These are phyloP conservation scores for Ornithorhynchus anatinus DNA, from an alignment of 2,113 vertebrate genomes.

Conservation along the genomic window DNA sequence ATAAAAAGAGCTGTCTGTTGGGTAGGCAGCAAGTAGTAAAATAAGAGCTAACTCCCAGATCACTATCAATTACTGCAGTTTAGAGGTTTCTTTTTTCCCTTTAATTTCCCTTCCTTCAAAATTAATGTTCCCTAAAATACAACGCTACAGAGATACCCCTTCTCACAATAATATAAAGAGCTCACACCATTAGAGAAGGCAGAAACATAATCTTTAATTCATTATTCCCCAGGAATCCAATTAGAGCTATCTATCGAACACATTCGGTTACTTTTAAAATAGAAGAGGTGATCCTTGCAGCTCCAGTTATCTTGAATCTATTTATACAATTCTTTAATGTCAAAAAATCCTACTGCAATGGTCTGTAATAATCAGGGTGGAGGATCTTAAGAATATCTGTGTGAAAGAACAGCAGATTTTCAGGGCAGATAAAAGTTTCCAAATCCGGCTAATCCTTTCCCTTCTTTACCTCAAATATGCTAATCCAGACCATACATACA, in stretches of 20 bases:
- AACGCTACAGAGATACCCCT: neutral
- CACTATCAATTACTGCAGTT: slow-evolving; percentile 43
- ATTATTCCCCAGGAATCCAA: slow-evolving; percentile 8
- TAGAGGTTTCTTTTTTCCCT: slow-evolving; percentile 41
- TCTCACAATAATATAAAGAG: slow-evolving; percentile 22
- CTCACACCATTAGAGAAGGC: slow-evolving; percentile 20
- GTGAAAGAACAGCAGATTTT: neutral
- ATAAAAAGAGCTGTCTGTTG: slow-evolving; percentile 64
- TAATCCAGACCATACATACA: neutral
- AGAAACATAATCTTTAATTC: slow-evolving; percentile 37
- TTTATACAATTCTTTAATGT: neutral
- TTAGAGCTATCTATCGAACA: slow-evolving; percentile 24
- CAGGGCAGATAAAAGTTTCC: neutral
- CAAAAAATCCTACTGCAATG: slow-evolving; percentile 9
- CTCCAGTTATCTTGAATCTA: neutral
- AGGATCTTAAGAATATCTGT: neutral
- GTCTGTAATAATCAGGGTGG: slow-evolving; percentile 2
- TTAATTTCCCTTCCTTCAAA: slow-evolving; percentile 39
- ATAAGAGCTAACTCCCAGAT: slow-evolving; percentile 30
- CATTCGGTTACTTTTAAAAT: slow-evolving; percentile 9
- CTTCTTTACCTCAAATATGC: neutral
- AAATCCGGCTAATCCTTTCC: neutral
- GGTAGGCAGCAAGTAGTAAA: slow-evolving; percentile 64
- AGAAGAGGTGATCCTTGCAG: neutral
- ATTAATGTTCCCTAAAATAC: slow-evolving; percentile 7